Evolutionary conservation across 2,888 invertebrate genomes (phyloP), one percentile per base, ranked within the genome.

Genomic region (Rotaria socialis): DNA sequence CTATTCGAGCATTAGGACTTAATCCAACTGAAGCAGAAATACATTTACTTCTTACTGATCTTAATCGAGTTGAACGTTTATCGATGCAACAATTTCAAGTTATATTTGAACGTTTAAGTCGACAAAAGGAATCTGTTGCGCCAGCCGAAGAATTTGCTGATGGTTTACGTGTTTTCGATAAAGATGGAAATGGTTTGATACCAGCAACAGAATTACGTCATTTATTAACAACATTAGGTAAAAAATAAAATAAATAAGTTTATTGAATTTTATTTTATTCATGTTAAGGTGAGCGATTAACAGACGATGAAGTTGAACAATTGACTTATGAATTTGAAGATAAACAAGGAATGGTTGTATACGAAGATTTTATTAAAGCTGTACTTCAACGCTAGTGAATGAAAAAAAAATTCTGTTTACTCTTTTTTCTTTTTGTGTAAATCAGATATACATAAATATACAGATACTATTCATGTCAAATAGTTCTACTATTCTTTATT

Each of bases 21-120:
- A 99, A 99, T 92, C 99, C 99, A 67, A 99, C 98, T 0, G 98
- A 99, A 91, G 95, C 96, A 19, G 98, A 99, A 92, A 97, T 99
- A 86, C 93, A 99, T 85, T 97, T 99, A 0, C 93, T 99, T 91
- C 96, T 97, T n/a, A 94, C 95, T 90, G 96, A 96, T 90, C 84
- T 89, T 90, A 93, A 94, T 89, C 98, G 99, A 91, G 47, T 80
- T 4, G 96, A 97, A 90, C 94, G 99, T 89, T 96, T 99, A 90
- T 96, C 96, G 86, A 99, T 99, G 92, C 99, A 99, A 93, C 96
- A 97, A 22, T 99, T 99, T 91, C 93, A 99, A 89, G 99, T 99
- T 84, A 99, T 99, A 90, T 95, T 96, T 91, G 93, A 96, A 93
- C 96, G 96, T 87, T 96, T 99, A 89, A 96, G 95, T 87, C 97